These are phyloP conservation scores for Cataglyphis cursor DNA, from an alignment of 2,888 invertebrate genomes.

Conservation along the genomic window DNA sequence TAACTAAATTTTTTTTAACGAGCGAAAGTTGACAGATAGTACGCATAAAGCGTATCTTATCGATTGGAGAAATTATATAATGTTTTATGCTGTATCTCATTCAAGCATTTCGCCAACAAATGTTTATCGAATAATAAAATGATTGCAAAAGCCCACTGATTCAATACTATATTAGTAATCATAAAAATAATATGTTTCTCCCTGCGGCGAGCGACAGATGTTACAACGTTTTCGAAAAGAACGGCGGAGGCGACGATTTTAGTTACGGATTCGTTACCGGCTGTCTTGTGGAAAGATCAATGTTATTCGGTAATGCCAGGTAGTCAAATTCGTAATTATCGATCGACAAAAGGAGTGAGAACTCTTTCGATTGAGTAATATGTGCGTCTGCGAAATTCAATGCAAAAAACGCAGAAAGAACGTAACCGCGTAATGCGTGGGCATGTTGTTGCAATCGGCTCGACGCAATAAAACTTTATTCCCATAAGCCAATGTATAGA, in stretches of 20 bases:
- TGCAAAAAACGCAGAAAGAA: slow-evolving; percentile 1
- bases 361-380: slow-evolving; percentile 11
- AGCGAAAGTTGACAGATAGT: neutral
- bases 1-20: neutral
- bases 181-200: slow-evolving; percentile 26
- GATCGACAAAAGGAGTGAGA: neutral
- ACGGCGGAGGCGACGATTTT: neutral
- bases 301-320: slow-evolving; percentile 11
- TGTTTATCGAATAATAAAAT: slow-evolving; percentile 4
- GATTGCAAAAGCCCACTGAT: slow-evolving; percentile 14
- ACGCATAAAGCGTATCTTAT: slow-evolving; percentile 8
- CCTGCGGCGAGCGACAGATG: neutral
- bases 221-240: slow-evolving; percentile 1
- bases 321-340: neutral
- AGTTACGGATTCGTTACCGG: neutral
- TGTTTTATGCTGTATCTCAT: neutral
- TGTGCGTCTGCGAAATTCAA: slow-evolving; percentile 7
- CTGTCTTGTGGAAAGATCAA: neutral
- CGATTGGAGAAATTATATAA: slow-evolving; percentile 29
- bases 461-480: slow-evolving; percentile 31
- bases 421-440: neutral
- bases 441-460: slow-evolving; percentile 3
- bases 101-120: neutral
- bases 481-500: neutral
- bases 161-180: slow-evolving; percentile 15